Evolutionary conservation across 2,797 vertebrate species (phyloP).

Genomic region (Enteromius thamalakanensis): DNA sequence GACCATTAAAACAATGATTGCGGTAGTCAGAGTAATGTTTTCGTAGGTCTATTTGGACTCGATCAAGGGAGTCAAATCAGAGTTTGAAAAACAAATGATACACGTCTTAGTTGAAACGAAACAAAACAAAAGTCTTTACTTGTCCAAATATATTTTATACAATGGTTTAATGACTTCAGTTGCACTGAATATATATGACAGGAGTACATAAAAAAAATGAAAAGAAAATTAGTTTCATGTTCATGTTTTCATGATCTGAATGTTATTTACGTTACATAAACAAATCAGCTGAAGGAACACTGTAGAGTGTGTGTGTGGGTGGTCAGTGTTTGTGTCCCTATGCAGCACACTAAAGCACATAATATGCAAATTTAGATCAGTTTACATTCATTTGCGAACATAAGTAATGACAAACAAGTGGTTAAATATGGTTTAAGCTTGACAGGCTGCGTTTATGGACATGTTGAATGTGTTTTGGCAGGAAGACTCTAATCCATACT

Average conservation of each 20-base stretch:
- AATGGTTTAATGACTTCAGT: slow-evolving; percentile 9
- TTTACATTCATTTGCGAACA: background rate
- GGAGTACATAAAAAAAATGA: background rate
- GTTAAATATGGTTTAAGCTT: background rate
- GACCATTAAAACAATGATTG: background rate
- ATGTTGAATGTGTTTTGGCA: slow-evolving; percentile 16
- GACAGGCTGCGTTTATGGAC: background rate
- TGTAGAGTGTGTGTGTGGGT: background rate
- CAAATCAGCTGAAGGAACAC: slow-evolving; percentile 38
- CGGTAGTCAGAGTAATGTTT: background rate
- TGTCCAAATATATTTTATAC: no score
- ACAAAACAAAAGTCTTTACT: background rate
- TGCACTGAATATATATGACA: background rate
- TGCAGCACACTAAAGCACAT: background rate
- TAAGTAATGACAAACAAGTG: background rate
- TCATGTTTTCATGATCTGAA: slow-evolving; percentile 7
- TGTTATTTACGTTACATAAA: background rate
- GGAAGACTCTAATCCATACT: slow-evolving; percentile 28
- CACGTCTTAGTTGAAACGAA: slow-evolving; percentile 1
- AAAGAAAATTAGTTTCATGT: background rate
- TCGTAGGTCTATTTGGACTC: background rate
- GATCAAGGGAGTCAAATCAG: slow-evolving; percentile 19
- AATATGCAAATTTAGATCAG: background rate
- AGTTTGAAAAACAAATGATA: background rate
- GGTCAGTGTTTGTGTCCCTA: background rate